Evolutionary conservation across 2,113 vertebrate genomes (phyloP), one percentile per base, ranked within the genome.

Genomic region (Callopanchax toddi): DNA sequence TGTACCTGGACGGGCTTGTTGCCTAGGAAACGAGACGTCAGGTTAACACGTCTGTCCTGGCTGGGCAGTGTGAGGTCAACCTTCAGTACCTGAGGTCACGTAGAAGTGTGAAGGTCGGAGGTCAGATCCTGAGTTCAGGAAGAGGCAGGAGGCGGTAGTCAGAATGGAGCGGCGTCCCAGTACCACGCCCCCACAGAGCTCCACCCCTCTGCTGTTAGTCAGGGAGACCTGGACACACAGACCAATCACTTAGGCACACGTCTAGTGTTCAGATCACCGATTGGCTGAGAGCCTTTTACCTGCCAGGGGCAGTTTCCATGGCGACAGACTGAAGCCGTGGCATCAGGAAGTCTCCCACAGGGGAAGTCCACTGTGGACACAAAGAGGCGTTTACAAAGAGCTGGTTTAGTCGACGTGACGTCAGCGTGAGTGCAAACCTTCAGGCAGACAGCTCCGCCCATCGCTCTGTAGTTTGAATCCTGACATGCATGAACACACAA

Each of bases 141-240:
- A 16, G 43, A 91, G 90, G 13, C 96, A 98, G 18, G 66, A 68
- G 2, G 94, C 94, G 1, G 94, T 83, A 0, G 95, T 97, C 67
- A 97, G 45, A 20, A 96, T 63, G 0, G 94, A 91, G 11, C 79
- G 87, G 1, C 71, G 87, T 26, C 88, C 93, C 5, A 97, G 67
- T 20, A 96, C 67, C 26, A 91, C 95, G 1, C 95, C 96, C 1
- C 89, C 86, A 39, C 96, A 98, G 39, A 94, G 79, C 37, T 84
- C 91, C 43, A 64, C 79, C 39, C 91, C 89, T 11, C 71, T 22
- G 0, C 63, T 44, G 61, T 88, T 82, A 23, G 91, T 37, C 70
- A 97, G 63, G 51, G 84, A 80, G 22, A 92, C 96, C 96, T 98
- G 79, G n/a, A n/a, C n/a, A n/a, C n/a, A n/a, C n/a, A n/a, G n/a